phyloP scores from a whole-genome alignment of 2,113 vertebrate genomes.

The Neolamprologus caudopunctatus region DNA sequence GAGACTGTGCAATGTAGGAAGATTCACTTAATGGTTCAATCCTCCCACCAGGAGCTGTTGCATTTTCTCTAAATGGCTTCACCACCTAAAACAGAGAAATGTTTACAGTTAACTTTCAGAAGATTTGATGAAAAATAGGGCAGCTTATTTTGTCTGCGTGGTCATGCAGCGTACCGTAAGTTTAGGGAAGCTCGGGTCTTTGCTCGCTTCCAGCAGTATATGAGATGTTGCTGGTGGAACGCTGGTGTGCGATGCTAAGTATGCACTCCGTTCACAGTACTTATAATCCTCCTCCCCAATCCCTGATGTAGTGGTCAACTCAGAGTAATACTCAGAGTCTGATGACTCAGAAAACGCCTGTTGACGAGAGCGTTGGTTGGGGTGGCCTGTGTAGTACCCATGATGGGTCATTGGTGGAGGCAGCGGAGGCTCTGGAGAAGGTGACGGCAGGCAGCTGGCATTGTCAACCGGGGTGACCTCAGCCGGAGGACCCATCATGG shows the following conservation, averaged over 20 bases:
- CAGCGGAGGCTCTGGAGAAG: slow-evolving; percentile 55
- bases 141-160: not conserved
- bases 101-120: not conserved
- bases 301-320: slow-evolving; percentile 76
- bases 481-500: slow-evolving; percentile 86
- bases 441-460: slow-evolving; percentile 56
- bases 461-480: slow-evolving; percentile 75
- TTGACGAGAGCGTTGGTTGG: slow-evolving; percentile 52
- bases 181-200: slow-evolving; percentile 77
- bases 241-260: slow-evolving; percentile 52
- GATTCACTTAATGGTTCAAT: slow-evolving; percentile 61
- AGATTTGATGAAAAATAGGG: not conserved
- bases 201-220: slow-evolving; percentile 81
- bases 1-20: slow-evolving; percentile 53
- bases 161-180: slow-evolving; percentile 68
- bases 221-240: slow-evolving; percentile 57
- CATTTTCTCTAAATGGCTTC: slow-evolving; percentile 74
- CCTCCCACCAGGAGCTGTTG: slow-evolving; percentile 19
- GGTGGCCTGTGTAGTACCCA: slow-evolving; percentile 70
- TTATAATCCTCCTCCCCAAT: slow-evolving; percentile 67
- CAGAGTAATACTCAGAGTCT: slow-evolving; percentile 76
- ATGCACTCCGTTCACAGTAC: slow-evolving; percentile 63
- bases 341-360: slow-evolving; percentile 74
- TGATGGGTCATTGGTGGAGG: slow-evolving; percentile 73
- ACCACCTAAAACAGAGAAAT: slow-evolving; percentile 69